Base-by-base conservation (phyloP, 2,888 invertebrate species). In the Dicyrtomina minuta region DNA sequence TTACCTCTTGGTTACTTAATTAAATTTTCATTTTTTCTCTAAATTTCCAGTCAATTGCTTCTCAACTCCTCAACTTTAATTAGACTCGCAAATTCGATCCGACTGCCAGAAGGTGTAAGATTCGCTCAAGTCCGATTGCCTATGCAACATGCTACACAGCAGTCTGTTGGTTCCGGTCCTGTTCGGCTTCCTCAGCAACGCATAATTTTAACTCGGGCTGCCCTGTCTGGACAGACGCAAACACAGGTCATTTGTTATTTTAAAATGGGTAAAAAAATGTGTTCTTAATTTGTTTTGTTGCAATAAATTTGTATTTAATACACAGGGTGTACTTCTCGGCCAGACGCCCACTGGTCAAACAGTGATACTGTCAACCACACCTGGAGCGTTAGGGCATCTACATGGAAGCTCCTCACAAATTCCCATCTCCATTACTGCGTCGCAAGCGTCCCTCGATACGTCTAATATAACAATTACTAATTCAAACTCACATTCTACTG, bases 261-360 rank as follows among this genome's bases (percentile, higher is more conserved):
- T 46, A 8, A 33, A 4, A n/a, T 46, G 15, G 3, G 12, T 12
- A 4, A 46, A 13, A 46, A 17, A 27, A 5, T 46, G 26, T 3
- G 49, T 64, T 22, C 22, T 46, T 24, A 13, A 46, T 44, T 46
- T 27, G n/a, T 26, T 6, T 22, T 33, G 43, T 8, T 43, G 43
- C 15, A 43, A 15, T 17, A 39, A 6, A 41, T 70, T 55, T 44
- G 26, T 55, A 55, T 60, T 66, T 72, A 4, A 12, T 49, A 13
- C 5, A 51, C 51, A 71, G 74, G 75, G 76, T 41, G 72, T 78
- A 10, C 68, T 78, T 12, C 70, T 77, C 8, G 76, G 76, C 6
- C 75, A 75, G 58, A 78, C 76, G 5, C 66, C 76, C 6, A 72
- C 70, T 15, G 78, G 78, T 1, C 78, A 78, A 70, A 78, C 78